These are phyloP conservation scores for Atta colombica DNA, from an alignment of 1,140 invertebrate species.

Conservation along the genomic window DNA sequence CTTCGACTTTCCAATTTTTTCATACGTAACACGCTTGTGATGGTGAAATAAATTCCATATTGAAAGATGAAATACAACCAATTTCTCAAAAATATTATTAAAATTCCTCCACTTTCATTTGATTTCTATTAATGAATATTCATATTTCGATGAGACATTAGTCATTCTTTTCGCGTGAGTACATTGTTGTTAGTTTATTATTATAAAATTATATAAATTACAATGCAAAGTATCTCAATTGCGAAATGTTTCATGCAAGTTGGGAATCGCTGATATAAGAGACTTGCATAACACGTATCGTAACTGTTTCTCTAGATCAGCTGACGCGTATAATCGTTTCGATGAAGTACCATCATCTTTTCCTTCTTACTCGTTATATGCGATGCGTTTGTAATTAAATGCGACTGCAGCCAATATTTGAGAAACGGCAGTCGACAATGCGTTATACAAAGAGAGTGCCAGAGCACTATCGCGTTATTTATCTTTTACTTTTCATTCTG, in stretches of 20 bases:
- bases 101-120: neutral
- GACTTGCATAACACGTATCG: constrained; percentile 44
- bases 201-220: neutral
- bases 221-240: neutral
- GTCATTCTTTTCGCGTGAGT: neutral
- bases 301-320: constrained; percentile 54
- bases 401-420: constrained; percentile 46
- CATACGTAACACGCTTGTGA: neutral
- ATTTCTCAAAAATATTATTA: neutral
- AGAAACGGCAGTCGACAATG: constrained; percentile 17
- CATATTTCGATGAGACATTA: neutral
- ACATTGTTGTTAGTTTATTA: neutral
- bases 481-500: constrained; percentile 46
- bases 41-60: neutral
- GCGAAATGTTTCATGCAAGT: neutral
- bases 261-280: constrained; percentile 18
- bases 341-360: constrained; percentile 53
- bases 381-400: constrained; percentile 23
- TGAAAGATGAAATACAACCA: neutral
- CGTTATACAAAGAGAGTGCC: neutral
- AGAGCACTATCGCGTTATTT: constrained; percentile 33
- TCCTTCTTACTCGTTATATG: constrained; percentile 4
- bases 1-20: neutral
- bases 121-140: neutral
- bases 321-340: constrained; percentile 49